A percentile compares a stretch with the other conserved stretches of the same genome.
Conservation (phyloP, 2,113 vertebrate species). For the Hemicordylus capensis region DNA sequence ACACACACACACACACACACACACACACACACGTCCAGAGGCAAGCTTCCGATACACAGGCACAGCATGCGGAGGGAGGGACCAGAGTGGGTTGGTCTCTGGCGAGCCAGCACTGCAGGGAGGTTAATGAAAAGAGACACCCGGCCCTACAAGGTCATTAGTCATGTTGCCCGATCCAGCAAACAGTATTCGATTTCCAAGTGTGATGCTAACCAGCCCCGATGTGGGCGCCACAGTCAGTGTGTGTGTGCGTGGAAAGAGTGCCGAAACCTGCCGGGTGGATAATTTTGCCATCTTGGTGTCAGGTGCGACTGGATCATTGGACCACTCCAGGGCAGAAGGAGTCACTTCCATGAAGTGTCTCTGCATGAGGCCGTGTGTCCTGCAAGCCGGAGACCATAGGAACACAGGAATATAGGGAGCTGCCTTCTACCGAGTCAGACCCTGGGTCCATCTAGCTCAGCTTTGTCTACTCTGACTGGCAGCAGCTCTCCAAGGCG, state of each 20-base stretch:
- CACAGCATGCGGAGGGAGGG: accelerated
- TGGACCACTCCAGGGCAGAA: not conserved
- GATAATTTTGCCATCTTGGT: not conserved
- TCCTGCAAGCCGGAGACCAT: not conserved
- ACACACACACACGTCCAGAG: too few relatives aligned
- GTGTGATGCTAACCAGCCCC: not conserved
- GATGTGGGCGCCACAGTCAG: not conserved
- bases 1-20: too few relatives aligned
- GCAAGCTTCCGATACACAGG: not conserved
- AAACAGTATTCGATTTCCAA: not conserved
- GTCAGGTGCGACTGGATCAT: not conserved
- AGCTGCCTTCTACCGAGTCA: too few relatives aligned
- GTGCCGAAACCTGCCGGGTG: not conserved
- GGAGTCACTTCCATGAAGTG: not conserved
- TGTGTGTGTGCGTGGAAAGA: not conserved
- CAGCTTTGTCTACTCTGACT: too few relatives aligned
- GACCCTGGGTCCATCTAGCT: too few relatives aligned
- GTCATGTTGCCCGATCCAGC: not conserved
- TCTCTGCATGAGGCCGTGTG: not conserved
- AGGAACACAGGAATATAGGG: too few relatives aligned
- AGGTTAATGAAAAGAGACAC: not conserved
- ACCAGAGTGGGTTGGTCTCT: not conserved
- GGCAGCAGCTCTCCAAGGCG: too few relatives aligned
- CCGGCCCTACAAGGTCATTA: not conserved
- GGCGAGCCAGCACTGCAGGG: not conserved